Percentiles rank a stretch among this genome's conserved stretches.
Evolutionary conservation across 2,888 invertebrate species (phyloP).

Genomic region (Bursaphelenchus okinawaensis): DNA sequence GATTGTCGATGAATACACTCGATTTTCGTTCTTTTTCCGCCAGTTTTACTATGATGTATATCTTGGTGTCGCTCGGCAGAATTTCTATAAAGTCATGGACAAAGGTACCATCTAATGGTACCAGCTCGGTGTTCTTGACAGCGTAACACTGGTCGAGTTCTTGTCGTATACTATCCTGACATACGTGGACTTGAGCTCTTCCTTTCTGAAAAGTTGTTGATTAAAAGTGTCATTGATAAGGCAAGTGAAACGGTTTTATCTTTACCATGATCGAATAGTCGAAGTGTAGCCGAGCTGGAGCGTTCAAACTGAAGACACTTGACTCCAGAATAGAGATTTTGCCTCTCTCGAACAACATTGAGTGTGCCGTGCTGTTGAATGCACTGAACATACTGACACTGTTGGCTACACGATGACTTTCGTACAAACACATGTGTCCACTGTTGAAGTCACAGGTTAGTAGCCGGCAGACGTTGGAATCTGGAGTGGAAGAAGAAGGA

Average conservation of each 20-base stretch:
- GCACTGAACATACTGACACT: slow-evolving; percentile 30
- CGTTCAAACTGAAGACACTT: slow-evolving; percentile 47
- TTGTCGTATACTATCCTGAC: slow-evolving; percentile 52
- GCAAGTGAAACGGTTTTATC: not conserved
- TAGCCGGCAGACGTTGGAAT: slow-evolving; percentile 50
- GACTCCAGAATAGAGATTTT: slow-evolving; percentile 51
- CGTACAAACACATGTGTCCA: slow-evolving; percentile 49
- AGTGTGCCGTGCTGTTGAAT: slow-evolving; percentile 25
- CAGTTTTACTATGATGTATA: slow-evolving; percentile 40
- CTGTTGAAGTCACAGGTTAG: slow-evolving; percentile 48
- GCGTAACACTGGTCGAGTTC: slow-evolving; percentile 53
- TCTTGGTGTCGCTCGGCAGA: slow-evolving; percentile 53
- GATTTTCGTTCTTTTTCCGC: slow-evolving; percentile 30
- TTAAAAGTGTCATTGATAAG: not conserved
- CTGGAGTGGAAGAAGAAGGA: not conserved
- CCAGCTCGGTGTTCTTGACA: slow-evolving; percentile 25
- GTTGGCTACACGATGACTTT: slow-evolving; percentile 33
- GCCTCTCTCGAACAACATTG: slow-evolving; percentile 34
- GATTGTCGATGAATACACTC: slow-evolving; percentile 33
- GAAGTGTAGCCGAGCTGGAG: slow-evolving; percentile 51
- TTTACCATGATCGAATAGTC: slow-evolving; percentile 39
- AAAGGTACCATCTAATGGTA: slow-evolving; percentile 17
- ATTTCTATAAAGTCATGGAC: slow-evolving; percentile 34
- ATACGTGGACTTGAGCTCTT: slow-evolving; percentile 47
- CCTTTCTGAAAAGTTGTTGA: slow-evolving; percentile 39